Conservation (phyloP, 2,888 invertebrate genomes). For the Drosophila putrida region DNA sequence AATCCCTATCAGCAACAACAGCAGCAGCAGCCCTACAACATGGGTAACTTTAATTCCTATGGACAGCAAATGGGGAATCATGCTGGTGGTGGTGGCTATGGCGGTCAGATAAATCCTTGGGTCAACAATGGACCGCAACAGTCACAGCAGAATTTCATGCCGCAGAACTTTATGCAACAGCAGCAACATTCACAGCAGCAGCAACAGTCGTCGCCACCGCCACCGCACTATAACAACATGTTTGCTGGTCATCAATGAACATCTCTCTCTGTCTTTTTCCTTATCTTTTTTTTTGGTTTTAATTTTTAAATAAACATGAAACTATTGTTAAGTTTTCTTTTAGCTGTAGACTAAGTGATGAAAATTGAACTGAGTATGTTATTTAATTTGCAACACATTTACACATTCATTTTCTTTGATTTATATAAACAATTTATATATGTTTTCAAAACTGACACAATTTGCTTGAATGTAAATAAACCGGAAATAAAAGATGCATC, state of each 20-base stretch:
- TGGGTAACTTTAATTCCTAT: constrained; percentile 46
- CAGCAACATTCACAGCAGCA: constrained; percentile 49
- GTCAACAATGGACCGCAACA: constrained; percentile 51
- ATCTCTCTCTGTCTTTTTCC: background rate
- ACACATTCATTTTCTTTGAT: background rate
- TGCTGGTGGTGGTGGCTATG: constrained; percentile 48
- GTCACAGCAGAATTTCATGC: too few relatives aligned
- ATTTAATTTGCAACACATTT: background rate
- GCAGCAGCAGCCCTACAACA: constrained; percentile 30
- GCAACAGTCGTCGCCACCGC: constrained; percentile 10
- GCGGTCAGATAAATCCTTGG: constrained; percentile 54
- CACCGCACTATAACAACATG: constrained; percentile 62
- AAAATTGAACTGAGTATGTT: constrained; percentile 1
- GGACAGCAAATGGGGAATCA: constrained; percentile 43
- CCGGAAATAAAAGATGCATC: background rate
- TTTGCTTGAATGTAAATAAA: constrained; percentile 3
- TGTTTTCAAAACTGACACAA: background rate
- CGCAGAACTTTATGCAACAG: constrained; percentile 60
- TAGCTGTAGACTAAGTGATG: background rate
- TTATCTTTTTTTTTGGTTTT: constrained; percentile 5
- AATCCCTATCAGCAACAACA: constrained; percentile 12
- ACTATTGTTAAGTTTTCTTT: constrained; percentile 21
- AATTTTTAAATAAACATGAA: constrained; percentile 2
- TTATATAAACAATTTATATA: background rate
- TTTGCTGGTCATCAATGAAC: constrained; percentile 56